Conservation (phyloP, 2,888 invertebrate species). For the Mystacides longicornis region DNA sequence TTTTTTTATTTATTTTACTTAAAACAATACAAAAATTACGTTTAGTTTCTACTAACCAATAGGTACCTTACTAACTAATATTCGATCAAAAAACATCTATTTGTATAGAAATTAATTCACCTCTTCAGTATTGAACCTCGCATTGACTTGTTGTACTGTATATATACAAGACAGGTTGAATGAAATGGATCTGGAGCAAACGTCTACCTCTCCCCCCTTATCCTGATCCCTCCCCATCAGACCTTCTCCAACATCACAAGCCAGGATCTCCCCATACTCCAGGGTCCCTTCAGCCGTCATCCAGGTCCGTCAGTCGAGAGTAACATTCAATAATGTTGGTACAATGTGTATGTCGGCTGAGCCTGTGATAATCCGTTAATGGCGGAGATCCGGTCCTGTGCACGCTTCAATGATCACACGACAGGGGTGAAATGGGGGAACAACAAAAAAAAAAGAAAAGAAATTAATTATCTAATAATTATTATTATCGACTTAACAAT, state of each 20-base stretch:
- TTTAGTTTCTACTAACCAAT: no score
- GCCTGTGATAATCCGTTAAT: constrained; percentile 22
- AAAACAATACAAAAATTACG: no score
- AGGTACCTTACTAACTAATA: no score
- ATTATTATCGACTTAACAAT: background rate
- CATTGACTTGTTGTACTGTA: no score
- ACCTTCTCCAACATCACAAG: background rate
- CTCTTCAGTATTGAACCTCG: no score
- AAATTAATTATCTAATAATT: background rate
- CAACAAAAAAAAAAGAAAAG: background rate
- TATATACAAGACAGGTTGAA: no score
- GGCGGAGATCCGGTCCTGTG: constrained; percentile 25
- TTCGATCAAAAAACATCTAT: no score
- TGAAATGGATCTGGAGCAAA: background rate
- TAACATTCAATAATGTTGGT: background rate
- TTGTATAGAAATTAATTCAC: no score
- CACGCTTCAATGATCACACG: constrained; percentile 22
- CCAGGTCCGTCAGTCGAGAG: background rate
- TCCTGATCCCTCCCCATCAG: background rate
- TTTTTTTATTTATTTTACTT: no score
- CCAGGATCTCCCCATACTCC: no score
- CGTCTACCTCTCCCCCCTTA: background rate
- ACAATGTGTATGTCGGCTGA: background rate
- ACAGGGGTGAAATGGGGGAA: constrained; percentile 8
- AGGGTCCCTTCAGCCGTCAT: background rate